These are phyloP conservation scores for Botia kubotai DNA, from an alignment of 2,797 vertebrate genomes.

Conservation along the genomic window DNA sequence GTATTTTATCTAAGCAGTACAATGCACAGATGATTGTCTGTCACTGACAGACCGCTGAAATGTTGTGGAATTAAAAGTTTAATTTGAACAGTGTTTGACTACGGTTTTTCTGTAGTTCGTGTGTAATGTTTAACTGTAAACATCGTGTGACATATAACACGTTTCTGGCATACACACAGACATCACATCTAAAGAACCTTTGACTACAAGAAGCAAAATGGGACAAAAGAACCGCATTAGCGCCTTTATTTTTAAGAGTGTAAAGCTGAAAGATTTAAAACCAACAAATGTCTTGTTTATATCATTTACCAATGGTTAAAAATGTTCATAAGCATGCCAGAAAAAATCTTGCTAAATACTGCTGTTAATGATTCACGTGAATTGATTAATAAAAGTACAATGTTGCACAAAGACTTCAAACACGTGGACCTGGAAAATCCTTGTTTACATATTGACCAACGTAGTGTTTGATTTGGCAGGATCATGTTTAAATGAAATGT, in stretches of 20 bases:
- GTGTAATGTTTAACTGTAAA: neutral
- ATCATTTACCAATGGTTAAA: neutral
- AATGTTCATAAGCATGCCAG: neutral
- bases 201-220: too few relatives aligned
- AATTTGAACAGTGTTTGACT: constrained; percentile 3
- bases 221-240: too few relatives aligned
- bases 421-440: constrained; percentile 11
- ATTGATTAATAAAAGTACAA: constrained; percentile 18
- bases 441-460: constrained; percentile 4
- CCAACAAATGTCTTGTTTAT: too few relatives aligned
- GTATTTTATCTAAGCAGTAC: constrained; percentile 6
- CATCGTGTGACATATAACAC: neutral
- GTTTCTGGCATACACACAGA: too few relatives aligned
- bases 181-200: too few relatives aligned
- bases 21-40: neutral
- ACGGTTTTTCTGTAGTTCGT: neutral
- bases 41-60: constrained; percentile 7
- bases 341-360: neutral
- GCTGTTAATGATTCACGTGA: constrained; percentile 15
- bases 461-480: neutral
- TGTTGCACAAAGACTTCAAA: constrained; percentile 2
- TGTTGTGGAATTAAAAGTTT: constrained; percentile 31
- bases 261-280: too few relatives aligned
- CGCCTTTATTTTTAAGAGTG: too few relatives aligned
- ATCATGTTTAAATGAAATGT: neutral